phyloP scores from a whole-genome alignment of 2,797 vertebrate genomes.

The Ceyx erithaca region DNA sequence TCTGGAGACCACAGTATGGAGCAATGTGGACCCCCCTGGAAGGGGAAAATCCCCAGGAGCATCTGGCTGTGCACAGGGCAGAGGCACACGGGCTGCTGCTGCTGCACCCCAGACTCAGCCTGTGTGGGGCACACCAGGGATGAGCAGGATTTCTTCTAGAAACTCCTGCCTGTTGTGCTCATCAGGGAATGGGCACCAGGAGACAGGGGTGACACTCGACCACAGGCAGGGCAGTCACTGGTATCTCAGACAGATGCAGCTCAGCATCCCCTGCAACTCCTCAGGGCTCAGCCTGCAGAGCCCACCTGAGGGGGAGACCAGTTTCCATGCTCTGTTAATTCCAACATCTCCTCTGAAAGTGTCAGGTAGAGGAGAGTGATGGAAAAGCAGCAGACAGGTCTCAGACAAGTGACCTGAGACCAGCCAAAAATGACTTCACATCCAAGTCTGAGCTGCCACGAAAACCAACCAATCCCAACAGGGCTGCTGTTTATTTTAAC shows the following conservation, averaged over 20 bases:
- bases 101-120: background rate
- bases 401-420: background rate
- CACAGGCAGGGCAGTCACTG: background rate
- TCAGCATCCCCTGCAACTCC: background rate
- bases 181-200: background rate
- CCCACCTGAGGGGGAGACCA: background rate
- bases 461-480: background rate
- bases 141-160: background rate
- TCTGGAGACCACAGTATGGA: background rate
- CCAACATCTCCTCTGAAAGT: background rate
- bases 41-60: background rate
- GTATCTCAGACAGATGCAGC: background rate
- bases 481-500: background rate
- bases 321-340: accelerated
- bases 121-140: accelerated
- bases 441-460: background rate
- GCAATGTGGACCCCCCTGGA: background rate
- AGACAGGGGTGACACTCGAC: background rate
- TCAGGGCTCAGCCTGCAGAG: background rate
- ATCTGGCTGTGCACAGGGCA: background rate
- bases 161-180: background rate
- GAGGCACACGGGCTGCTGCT: background rate
- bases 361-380: no score
- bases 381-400: background rate
- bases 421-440: background rate